Percentiles rank a stretch among this genome's conserved stretches.
These are phyloP conservation scores for Papilio helenus DNA, from an alignment of 1,140 invertebrate genomes.

Conservation along the genomic window DNA sequence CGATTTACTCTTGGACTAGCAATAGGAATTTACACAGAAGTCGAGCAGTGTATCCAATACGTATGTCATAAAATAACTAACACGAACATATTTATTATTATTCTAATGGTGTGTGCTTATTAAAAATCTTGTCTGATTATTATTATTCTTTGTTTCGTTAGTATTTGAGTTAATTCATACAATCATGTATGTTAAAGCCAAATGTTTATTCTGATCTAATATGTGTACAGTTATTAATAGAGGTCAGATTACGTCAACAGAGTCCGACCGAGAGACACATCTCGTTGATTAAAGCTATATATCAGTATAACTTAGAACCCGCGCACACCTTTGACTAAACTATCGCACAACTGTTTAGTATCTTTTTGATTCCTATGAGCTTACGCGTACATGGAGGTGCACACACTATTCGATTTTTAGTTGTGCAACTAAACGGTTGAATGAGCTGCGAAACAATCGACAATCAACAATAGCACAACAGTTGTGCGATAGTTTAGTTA, in stretches of 20 bases:
- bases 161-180: neutral
- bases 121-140: neutral
- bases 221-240: constrained; percentile 16
- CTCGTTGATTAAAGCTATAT: constrained; percentile 11
- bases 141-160: neutral
- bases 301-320: neutral
- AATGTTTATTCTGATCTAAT: constrained; percentile 5
- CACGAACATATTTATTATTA: neutral
- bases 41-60: neutral
- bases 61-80: neutral
- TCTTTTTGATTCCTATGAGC: too few relatives aligned
- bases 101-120: too few relatives aligned
- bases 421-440: too few relatives aligned
- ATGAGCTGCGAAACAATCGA: too few relatives aligned
- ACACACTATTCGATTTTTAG: too few relatives aligned
- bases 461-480: too few relatives aligned
- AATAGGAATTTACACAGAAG: neutral
- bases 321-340: neutral
- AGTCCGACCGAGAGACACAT: neutral
- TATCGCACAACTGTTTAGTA: neutral
- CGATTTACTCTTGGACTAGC: neutral
- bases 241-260: neutral
- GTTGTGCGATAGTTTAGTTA: too few relatives aligned
- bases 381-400: too few relatives aligned
- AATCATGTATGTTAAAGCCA: neutral